These are phyloP conservation scores for Heliconius melpomene DNA, from an alignment of 1,140 invertebrate species.

Conservation along the genomic window DNA sequence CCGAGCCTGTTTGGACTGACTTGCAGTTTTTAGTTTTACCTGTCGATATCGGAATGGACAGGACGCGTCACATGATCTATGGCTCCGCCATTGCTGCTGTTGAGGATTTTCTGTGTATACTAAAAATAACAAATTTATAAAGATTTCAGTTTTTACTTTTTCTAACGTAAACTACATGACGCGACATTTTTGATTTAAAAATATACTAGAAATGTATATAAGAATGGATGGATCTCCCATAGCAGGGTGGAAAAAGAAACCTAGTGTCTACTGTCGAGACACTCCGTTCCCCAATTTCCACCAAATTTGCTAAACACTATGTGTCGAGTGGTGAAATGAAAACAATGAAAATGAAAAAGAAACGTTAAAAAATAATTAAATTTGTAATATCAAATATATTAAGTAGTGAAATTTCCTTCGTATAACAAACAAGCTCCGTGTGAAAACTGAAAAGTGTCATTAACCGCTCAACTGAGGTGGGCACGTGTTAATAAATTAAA, in stretches of 20 bases:
- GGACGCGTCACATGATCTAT: slow-evolving; percentile 53
- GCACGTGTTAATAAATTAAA: slow-evolving; percentile 80
- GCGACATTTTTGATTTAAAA: not conserved
- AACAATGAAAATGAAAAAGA: too few relatives aligned
- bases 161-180: not conserved
- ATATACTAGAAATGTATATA: not conserved
- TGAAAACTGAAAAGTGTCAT: slow-evolving; percentile 64
- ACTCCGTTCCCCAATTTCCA: too few relatives aligned
- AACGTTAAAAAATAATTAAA: not conserved
- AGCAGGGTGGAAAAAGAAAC: too few relatives aligned
- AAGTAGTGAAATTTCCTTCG: not conserved
- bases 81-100: slow-evolving; percentile 34
- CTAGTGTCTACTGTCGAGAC: too few relatives aligned
- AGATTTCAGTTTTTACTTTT: not conserved
- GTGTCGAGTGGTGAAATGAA: too few relatives aligned
- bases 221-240: too few relatives aligned
- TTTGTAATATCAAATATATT: not conserved
- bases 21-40: slow-evolving; percentile 60
- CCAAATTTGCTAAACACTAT: too few relatives aligned
- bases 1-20: slow-evolving; percentile 59
- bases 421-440: not conserved
- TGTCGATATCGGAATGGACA: slow-evolving; percentile 48
- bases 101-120: slow-evolving; percentile 34
- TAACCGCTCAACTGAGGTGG: slow-evolving; percentile 54
- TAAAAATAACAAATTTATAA: slow-evolving; percentile 36